phyloP scores from a whole-genome alignment of 53 echinoderm and acorn worm species.

The Arbacia lixula region DNA sequence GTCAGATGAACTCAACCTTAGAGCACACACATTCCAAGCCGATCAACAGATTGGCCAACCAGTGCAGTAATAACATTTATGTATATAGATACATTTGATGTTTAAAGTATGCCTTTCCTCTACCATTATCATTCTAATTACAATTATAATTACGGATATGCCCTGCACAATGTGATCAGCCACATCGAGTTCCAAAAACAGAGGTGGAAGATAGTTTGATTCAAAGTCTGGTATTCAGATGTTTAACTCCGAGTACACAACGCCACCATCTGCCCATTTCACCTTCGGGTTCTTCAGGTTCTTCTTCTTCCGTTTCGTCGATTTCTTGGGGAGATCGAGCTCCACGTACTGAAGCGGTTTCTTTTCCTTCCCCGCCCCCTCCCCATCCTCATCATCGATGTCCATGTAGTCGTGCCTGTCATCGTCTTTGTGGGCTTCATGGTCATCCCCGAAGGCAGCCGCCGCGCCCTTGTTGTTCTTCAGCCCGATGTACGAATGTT shows the following conservation, averaged over 20 bases:
- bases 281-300: constrained; percentile 19
- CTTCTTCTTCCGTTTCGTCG: constrained; percentile 5
- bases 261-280: constrained; percentile 45
- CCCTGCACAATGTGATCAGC: no score
- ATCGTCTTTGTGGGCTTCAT: constrained; percentile 16
- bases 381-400: constrained; percentile 10
- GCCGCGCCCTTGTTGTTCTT: not conserved
- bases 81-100: no score
- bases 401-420: constrained; percentile 35
- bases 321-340: constrained; percentile 15
- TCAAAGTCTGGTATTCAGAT: constrained; percentile 22
- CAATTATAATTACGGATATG: no score
- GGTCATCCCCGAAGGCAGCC: not conserved
- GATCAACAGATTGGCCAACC: no score
- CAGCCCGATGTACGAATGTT: constrained; percentile 35
- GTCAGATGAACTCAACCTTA: no score
- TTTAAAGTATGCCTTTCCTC: no score
- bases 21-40: no score
- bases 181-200: no score
- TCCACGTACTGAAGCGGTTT: constrained; percentile 30
- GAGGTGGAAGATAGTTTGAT: no score
- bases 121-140: no score
- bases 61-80: no score
- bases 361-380: not conserved
- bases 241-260: constrained; percentile 41